These are phyloP conservation scores for Hybos culiciformis DNA, from an alignment of 2,888 invertebrate genomes.

Conservation along the genomic window DNA sequence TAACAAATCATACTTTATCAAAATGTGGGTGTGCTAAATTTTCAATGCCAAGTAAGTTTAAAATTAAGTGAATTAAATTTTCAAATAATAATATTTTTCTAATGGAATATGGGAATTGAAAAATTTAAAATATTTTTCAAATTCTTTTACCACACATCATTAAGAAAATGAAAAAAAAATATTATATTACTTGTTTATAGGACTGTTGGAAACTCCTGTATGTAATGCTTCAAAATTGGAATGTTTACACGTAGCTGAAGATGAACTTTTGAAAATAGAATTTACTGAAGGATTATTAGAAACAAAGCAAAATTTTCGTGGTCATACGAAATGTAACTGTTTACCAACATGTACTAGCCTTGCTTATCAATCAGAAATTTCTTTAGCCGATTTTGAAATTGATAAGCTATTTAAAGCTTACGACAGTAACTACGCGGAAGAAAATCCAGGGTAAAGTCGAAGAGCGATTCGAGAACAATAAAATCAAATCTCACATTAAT, in stretches of 20 bases:
- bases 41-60: slow-evolving; percentile 43
- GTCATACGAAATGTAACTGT: slow-evolving; percentile 26
- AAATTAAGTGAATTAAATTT: too few species aligned
- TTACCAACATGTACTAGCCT: slow-evolving; percentile 30
- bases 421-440: background rate
- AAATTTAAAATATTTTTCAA: too few species aligned
- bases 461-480: background rate
- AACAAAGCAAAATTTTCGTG: background rate
- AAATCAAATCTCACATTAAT: background rate
- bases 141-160: too few species aligned
- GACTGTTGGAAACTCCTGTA: slow-evolving; percentile 22
- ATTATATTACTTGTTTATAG: background rate
- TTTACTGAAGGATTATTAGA: slow-evolving; percentile 21
- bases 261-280: slow-evolving; percentile 25
- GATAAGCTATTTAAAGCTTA: background rate
- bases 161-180: too few species aligned
- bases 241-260: slow-evolving; percentile 30
- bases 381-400: slow-evolving; percentile 27
- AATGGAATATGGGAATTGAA: too few species aligned
- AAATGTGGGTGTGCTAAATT: slow-evolving; percentile 55
- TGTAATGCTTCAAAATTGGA: slow-evolving; percentile 32
- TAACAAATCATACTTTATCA: slow-evolving; percentile 49
- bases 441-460: background rate
- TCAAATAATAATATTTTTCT: too few species aligned
- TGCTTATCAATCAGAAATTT: slow-evolving; percentile 29